Percentiles rank a stretch among this genome's conserved stretches.
Conservation (phyloP, 2,888 invertebrate genomes). For the Andrena hattorfiana region DNA sequence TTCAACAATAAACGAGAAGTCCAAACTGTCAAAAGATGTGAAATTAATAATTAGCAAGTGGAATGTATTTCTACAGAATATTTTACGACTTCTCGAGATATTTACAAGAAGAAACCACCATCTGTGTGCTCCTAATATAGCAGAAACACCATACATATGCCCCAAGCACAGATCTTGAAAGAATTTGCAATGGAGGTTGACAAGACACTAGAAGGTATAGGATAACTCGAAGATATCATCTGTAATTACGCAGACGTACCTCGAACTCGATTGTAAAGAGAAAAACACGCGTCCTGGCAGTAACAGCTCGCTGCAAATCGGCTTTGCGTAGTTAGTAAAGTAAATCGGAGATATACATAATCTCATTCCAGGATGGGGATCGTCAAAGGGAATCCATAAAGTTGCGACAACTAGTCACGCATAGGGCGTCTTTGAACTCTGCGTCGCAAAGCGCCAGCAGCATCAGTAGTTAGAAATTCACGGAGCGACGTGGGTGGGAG, state of each 20-base stretch:
- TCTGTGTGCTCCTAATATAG: conserved; percentile 2
- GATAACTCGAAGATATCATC: conserved; percentile 28
- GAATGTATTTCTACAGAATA: conserved; percentile 1
- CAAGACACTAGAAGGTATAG: conserved; percentile 13
- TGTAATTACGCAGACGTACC: conserved; percentile 42
- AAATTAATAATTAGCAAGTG: neutral
- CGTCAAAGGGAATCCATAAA: conserved; percentile 67
- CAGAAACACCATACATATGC: neutral
- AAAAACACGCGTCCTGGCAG: conserved; percentile 25
- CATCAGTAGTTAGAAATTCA: neutral
- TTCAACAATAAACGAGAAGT: neutral
- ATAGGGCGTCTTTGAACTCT: conserved; percentile 33
- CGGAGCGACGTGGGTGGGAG: neutral
- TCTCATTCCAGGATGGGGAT: conserved; percentile 53
- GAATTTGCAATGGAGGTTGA: conserved; percentile 34
- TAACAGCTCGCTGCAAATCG: conserved; percentile 56
- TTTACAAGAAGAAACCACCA: neutral
- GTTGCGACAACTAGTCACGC: conserved; percentile 48
- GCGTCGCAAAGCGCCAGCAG: neutral
- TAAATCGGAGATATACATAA: conserved; percentile 66
- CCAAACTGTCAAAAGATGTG: too few relatives aligned
- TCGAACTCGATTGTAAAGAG: conserved; percentile 40
- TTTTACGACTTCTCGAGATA: neutral
- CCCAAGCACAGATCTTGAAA: conserved; percentile 7
- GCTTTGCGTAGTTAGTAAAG: conserved; percentile 56